A percentile compares a stretch with the other conserved stretches of the same genome.
phyloP scores from a whole-genome alignment of 2,888 invertebrate species.

The Melinaea marsaeus region DNA sequence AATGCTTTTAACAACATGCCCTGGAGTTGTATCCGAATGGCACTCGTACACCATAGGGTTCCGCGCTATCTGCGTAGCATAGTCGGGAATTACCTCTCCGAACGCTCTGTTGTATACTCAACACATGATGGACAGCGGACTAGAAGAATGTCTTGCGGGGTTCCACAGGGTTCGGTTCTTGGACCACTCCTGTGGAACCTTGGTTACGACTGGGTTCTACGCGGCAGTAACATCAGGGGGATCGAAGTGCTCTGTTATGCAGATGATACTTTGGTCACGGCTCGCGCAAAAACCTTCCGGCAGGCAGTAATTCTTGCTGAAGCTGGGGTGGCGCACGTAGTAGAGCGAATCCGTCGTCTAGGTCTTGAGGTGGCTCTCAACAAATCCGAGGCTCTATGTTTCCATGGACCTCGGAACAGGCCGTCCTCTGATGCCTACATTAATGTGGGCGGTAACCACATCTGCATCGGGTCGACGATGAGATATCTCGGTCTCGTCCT shows the following conservation, averaged over 20 bases:
- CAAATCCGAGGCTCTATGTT: slow-evolving; percentile 19
- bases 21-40: slow-evolving; percentile 29
- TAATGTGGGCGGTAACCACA: too few relatives aligned
- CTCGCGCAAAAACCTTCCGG: neutral
- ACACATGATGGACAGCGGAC: too few relatives aligned
- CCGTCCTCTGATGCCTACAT: slow-evolving; percentile 17
- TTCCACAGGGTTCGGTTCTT: too few relatives aligned
- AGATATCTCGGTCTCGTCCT: too few relatives aligned
- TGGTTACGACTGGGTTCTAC: too few relatives aligned
- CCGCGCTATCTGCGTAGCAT: slow-evolving; percentile 23
- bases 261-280: neutral
- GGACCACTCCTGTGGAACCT: too few relatives aligned
- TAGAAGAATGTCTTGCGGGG: too few relatives aligned
- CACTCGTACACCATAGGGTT: slow-evolving; percentile 28
- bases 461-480: too few relatives aligned
- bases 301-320: neutral
- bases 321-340: neutral
- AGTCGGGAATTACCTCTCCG: too few relatives aligned
- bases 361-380: slow-evolving; percentile 5
- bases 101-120: too few relatives aligned
- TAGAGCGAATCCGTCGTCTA: neutral
- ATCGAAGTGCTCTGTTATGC: neutral
- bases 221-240: too few relatives aligned
- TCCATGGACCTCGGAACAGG: slow-evolving; percentile 14
- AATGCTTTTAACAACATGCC: slow-evolving; percentile 36